A percentile compares a stretch with the other conserved stretches of the same genome.
These are phyloP conservation scores for Miichthys miiuy DNA, from an alignment of 2,797 vertebrate species.

Conservation along the genomic window DNA sequence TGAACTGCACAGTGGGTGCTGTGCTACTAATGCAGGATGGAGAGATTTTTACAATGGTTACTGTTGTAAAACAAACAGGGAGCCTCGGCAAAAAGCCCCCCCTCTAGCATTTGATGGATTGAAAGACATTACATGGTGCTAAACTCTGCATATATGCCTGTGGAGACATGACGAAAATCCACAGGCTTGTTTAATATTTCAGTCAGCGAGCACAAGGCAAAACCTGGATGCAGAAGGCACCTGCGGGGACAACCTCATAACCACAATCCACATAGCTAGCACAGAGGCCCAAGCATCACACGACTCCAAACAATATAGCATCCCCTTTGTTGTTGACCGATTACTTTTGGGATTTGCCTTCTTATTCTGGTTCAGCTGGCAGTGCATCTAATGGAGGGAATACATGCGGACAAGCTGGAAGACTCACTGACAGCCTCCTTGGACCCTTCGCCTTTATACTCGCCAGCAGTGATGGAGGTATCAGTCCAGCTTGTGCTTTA, in stretches of 20 bases:
- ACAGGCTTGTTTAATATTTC: slow-evolving; percentile 68
- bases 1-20: slow-evolving; percentile 53
- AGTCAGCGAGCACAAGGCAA: slow-evolving; percentile 49
- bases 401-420: slow-evolving; percentile 54
- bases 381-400: slow-evolving; percentile 58
- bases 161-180: slow-evolving; percentile 59
- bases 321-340: slow-evolving; percentile 63
- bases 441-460: slow-evolving; percentile 37
- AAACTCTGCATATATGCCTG: slow-evolving; percentile 70
- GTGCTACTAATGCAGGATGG: slow-evolving; percentile 44
- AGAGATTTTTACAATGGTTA: slow-evolving; percentile 53
- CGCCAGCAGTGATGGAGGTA: slow-evolving; percentile 37
- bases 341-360: slow-evolving; percentile 65
- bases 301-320: slow-evolving; percentile 57
- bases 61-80: slow-evolving; percentile 68
- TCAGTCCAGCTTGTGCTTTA: slow-evolving; percentile 47
- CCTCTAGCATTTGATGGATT: slow-evolving; percentile 66
- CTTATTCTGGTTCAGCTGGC: slow-evolving; percentile 71
- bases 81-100: slow-evolving; percentile 44
- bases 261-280: slow-evolving; percentile 50
- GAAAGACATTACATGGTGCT: slow-evolving; percentile 72
- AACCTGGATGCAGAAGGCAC: slow-evolving; percentile 60
- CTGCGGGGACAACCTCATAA: slow-evolving; percentile 53
- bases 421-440: slow-evolving; percentile 49
- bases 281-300: slow-evolving; percentile 52